Base-by-base conservation (phyloP, 2,888 invertebrate species). In the Apamea crenata region DNA sequence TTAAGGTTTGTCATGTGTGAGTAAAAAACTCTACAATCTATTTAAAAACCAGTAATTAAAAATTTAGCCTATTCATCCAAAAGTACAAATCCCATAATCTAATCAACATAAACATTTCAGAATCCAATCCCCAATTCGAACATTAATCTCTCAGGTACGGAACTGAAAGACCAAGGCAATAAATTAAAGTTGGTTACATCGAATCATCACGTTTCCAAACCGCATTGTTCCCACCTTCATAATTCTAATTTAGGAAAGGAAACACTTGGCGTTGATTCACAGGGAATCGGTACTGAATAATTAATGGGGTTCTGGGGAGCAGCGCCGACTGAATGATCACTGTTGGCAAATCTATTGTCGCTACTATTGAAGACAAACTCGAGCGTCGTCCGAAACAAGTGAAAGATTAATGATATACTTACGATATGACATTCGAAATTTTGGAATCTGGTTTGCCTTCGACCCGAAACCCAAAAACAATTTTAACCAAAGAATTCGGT, bases 251-350 rank as follows among this genome's bases (percentile, higher is more conserved):
- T 88, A 77, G 84, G 83, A 89, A 80, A 87, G 87, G 88, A 88
- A 90, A 91, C 89, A 86, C 88, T 91, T 87, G 88, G 87, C 89
- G 88, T 88, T 91, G 91, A 92, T 93, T 94, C 92, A 86, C 88
- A 89, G 87, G 89, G 92, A 94, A 94, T 94, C 92, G 91, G 91
- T 91, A 90, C 92, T 94, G 95, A 95, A 95, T 95, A 94, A 95
- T 94, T 94, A 94, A 96, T 94, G 91, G 91, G 72, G 71, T 80
- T 79, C 83, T 63, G 80, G 88, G 79, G 79, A 74, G 59, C 69
- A 74, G 71, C 65, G 72, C 47, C 40, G 77, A 14, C 81, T 81
- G 87, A 88, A 81, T 78, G 82, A 86, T 86, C 73, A 53, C 67
- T 82, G 72, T 70, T 83, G 82, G 78, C 80, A 86, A 80, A 83